Base-by-base conservation (phyloP, 2,113 vertebrate species). In the Catagonus wagneri region DNA sequence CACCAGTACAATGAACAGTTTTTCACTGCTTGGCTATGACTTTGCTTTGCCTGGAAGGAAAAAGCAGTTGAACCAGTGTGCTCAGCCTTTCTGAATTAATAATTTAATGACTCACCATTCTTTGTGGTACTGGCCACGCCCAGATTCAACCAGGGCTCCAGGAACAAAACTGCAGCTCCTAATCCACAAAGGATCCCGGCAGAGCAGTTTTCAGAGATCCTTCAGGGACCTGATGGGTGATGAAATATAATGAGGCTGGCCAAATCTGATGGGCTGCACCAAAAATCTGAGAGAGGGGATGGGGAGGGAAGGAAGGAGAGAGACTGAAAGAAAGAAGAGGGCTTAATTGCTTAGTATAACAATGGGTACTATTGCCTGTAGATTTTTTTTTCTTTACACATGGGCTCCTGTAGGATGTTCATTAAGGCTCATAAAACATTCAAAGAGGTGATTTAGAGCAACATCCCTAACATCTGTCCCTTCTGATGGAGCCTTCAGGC, bases 21-120 rank as follows among this genome's bases (percentile, higher is more conserved):
- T 92, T 75, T 69, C n/a, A 69, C 29, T 60, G 23, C 11, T 91
- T 16, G 9, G 36, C 19, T 81, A 11, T 22, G 23, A 19, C 13
- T 92, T 86, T 63, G 23, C 22, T 89, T 95, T 89, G 36, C 66
- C 60, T 15, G 27, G 23, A 65, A 97, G 25, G 76, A 54, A 74
- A 86, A 85, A 34, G 39, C 29, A 27, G 58, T n/a, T 52, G 54
- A 34, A n/a, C 76, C 86, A 27, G 15, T 78, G 71, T 75, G 54
- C 34, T 75, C 75, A 52, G 16, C 36, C 84, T 92, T 81, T 58
- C 75, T 76, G 34, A 78, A 58, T 79, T 76, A 71, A 68, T 65
- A 93, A 83, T 60, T 96, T 95, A 93, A 86, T 97, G 96, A 93
- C 90, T 97, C 90, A 83, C 61, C 89, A 20, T 90, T 97, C 94